These are phyloP conservation scores for Psittacara wagleri DNA, from an alignment of 2,113 vertebrate species.

Conservation along the genomic window DNA sequence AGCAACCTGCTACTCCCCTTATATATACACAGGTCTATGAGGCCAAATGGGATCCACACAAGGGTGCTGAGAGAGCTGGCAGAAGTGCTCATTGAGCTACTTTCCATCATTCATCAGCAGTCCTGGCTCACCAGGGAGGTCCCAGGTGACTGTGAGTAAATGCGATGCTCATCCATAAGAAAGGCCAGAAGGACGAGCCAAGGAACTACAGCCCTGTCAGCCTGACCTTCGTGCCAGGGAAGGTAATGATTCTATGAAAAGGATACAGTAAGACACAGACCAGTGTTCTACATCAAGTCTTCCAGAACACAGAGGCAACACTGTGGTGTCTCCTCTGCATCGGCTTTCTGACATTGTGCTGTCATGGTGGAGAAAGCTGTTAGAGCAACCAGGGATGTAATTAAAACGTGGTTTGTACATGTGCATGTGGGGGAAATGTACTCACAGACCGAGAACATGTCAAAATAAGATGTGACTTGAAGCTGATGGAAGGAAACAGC, in stretches of 20 bases:
- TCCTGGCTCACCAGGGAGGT: not conserved
- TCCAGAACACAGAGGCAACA: not conserved
- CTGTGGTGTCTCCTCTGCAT: not conserved
- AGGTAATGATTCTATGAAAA: not conserved
- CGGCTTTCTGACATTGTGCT: not conserved
- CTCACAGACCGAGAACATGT: not conserved
- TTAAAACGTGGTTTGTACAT: not conserved
- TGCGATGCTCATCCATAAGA: not conserved
- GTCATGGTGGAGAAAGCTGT: not conserved
- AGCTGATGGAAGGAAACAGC: not conserved
- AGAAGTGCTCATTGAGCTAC: not conserved
- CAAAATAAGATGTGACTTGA: not conserved
- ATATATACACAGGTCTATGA: not conserved
- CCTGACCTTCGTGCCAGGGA: not conserved
- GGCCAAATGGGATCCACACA: not conserved
- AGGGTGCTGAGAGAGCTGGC: not conserved
- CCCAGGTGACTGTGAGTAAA: not conserved
- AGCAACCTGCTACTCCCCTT: not conserved
- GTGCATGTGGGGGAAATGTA: not conserved
- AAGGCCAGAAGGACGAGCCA: not conserved
- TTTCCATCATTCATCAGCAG: not conserved
- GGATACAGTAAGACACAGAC: not conserved
- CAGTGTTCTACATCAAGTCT: not conserved
- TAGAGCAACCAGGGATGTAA: not conserved
- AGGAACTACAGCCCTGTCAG: not conserved